These are phyloP conservation scores for Brachyhypopomus occidentalis DNA, from an alignment of 2,113 vertebrate genomes.

Conservation along the genomic window DNA sequence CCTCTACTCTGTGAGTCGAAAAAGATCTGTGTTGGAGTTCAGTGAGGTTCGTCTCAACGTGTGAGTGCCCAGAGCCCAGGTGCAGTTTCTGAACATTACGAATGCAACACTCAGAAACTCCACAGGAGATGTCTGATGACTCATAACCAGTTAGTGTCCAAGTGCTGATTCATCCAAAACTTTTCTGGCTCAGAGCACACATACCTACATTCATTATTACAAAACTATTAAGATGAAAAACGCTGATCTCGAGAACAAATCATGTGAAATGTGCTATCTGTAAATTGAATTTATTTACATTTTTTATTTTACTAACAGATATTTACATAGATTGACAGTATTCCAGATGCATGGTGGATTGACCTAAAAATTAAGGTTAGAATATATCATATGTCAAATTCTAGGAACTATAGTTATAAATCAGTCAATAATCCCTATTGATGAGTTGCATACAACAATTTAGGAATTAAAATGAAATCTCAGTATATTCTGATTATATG, in stretches of 20 bases:
- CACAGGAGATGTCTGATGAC: constrained; percentile 37
- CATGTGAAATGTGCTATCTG: background rate
- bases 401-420: background rate
- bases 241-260: background rate
- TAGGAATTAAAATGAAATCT: background rate
- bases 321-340: background rate
- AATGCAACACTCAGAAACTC: constrained; percentile 21
- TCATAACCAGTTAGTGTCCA: constrained; percentile 15
- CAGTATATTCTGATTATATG: background rate
- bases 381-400: background rate
- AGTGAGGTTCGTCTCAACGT: constrained; percentile 12
- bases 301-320: background rate
- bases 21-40: constrained; percentile 23
- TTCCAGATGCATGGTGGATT: constrained; percentile 16
- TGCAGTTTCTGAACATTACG: constrained; percentile 8
- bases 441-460: background rate
- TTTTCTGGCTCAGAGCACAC: constrained; percentile 41
- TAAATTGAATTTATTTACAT: no score
- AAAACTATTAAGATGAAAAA: constrained; percentile 35
- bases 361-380: background rate
- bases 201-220: constrained; percentile 33
- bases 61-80: background rate
- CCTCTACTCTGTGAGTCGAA: constrained; percentile 10
- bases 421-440: background rate
- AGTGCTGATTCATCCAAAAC: constrained; percentile 40